A percentile compares a stretch with the other conserved stretches of the same genome.
Conservation (phyloP, 2,888 invertebrate species). For the Augochlorella aurata region DNA sequence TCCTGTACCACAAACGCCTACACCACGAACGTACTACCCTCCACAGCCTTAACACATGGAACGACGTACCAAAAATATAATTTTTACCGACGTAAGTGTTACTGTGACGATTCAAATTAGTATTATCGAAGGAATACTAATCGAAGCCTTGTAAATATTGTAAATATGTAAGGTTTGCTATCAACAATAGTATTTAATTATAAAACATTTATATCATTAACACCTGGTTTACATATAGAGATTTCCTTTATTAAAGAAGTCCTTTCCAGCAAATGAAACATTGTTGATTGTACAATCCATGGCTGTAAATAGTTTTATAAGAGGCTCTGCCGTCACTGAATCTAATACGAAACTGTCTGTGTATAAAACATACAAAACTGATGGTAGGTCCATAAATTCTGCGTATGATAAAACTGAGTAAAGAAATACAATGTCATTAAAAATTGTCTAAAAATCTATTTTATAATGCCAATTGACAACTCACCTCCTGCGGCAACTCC, state of each 20-base stretch:
- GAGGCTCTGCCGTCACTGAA: slow-evolving; percentile 72
- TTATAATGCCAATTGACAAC: slow-evolving; percentile 31
- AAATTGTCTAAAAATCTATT: slow-evolving; percentile 18
- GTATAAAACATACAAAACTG: slow-evolving; percentile 76
- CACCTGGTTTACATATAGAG: slow-evolving; percentile 73
- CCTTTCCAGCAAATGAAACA: slow-evolving; percentile 61
- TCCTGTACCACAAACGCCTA: slow-evolving; percentile 72
- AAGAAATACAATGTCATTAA: slow-evolving; percentile 46
- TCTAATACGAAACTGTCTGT: slow-evolving; percentile 75
- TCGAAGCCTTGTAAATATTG: slow-evolving; percentile 61
- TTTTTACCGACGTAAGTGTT: slow-evolving; percentile 30
- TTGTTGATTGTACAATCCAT: slow-evolving; percentile 64
- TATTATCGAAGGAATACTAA: slow-evolving; percentile 28
- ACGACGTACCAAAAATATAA: slow-evolving; percentile 36
- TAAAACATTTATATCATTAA: slow-evolving; percentile 42
- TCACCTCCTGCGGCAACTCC: slow-evolving; percentile 79
- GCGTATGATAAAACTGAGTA: slow-evolving; percentile 77
- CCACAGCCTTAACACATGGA: slow-evolving; percentile 71
- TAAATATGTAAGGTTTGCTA: slow-evolving; percentile 53
- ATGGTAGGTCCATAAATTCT: slow-evolving; percentile 71
- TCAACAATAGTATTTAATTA: slow-evolving; percentile 38
- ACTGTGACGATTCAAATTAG: slow-evolving; percentile 43
- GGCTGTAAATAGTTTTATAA: slow-evolving; percentile 72
- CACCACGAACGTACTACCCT: slow-evolving; percentile 77
- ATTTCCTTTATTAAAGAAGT: slow-evolving; percentile 77